Percentiles rank a stretch among this genome's conserved stretches.
Evolutionary conservation across 2,888 invertebrate genomes (phyloP).

Genomic region (Sphecodes monilicornis): DNA sequence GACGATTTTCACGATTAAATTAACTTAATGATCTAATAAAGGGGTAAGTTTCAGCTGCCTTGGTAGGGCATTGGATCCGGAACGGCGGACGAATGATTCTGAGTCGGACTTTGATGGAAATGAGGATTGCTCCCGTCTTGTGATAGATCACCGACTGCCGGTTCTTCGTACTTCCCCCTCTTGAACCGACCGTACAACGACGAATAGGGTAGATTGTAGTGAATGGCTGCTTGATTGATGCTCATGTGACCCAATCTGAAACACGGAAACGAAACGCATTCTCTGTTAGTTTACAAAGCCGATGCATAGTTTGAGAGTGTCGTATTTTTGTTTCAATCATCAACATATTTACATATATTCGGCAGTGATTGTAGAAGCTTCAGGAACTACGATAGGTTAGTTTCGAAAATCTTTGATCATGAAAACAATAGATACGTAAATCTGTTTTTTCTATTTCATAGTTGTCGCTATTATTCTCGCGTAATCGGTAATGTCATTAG

Average conservation of each 20-base stretch:
- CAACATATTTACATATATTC: background rate
- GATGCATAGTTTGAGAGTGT: background rate
- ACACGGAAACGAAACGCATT: slow-evolving; percentile 46
- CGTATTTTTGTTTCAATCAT: background rate
- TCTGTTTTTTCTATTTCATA: too few species aligned
- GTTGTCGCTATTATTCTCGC: too few species aligned
- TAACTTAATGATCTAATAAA: slow-evolving; percentile 79
- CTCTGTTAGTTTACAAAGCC: slow-evolving; percentile 11
- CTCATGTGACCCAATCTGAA: slow-evolving; percentile 95
- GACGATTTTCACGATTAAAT: slow-evolving; percentile 62
- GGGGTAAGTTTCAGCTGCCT: slow-evolving; percentile 84
- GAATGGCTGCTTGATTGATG: slow-evolving; percentile 96
- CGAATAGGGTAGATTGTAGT: slow-evolving; percentile 95
- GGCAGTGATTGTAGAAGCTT: background rate
- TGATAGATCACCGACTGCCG: slow-evolving; percentile 81
- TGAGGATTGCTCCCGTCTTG: slow-evolving; percentile 83
- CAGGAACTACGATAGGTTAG: too few species aligned
- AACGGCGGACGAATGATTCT: slow-evolving; percentile 83
- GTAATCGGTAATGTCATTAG: background rate
- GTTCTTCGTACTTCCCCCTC: slow-evolving; percentile 91
- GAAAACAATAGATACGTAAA: too few species aligned
- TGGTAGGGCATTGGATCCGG: slow-evolving; percentile 84
- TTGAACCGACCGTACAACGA: slow-evolving; percentile 95
- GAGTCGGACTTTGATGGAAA: slow-evolving; percentile 83
- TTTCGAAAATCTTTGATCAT: too few species aligned